Evolutionary conservation across 2,888 invertebrate species (phyloP).

Genomic region (Horisme vitalbata): DNA sequence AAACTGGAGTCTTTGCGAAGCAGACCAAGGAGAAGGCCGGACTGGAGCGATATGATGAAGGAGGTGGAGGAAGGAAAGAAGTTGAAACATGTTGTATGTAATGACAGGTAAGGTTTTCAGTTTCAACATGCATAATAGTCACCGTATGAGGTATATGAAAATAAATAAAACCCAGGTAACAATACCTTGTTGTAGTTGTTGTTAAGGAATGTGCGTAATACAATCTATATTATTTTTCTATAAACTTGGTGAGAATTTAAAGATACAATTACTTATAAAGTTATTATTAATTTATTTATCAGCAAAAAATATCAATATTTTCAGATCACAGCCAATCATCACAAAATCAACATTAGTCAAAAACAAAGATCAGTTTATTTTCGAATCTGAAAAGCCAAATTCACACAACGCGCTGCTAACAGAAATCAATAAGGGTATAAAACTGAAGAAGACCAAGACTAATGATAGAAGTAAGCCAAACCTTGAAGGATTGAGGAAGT

Average conservation of each 20-base stretch:
- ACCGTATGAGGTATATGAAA: no score
- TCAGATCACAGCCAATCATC: conserved; percentile 84
- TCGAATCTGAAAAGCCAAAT: conserved; percentile 92
- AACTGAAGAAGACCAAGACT: conserved; percentile 88
- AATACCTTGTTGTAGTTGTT: no score
- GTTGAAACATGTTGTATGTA: conserved; percentile 91
- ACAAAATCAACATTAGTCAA: conserved; percentile 84
- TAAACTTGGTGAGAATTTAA: no score
- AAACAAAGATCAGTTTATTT: conserved; percentile 91
- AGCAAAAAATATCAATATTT: conserved; percentile 35
- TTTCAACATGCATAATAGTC: no score
- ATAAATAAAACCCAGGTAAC: no score
- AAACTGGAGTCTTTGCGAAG: conserved; percentile 88
- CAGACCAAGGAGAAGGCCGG: conserved; percentile 91
- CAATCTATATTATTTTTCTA: no score
- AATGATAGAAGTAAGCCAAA: conserved; percentile 94
- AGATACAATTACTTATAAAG: no score
- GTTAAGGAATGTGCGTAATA: no score
- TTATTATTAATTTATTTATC: no score
- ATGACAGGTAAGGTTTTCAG: conserved; percentile 82
- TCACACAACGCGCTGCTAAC: conserved; percentile 91
- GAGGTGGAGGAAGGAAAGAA: conserved; percentile 93
- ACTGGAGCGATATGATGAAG: conserved; percentile 95
- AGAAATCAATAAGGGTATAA: conserved; percentile 91
- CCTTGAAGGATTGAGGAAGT: conserved; percentile 91